Evolutionary conservation across 1,140 invertebrate species (phyloP).

Genomic region (Heliconius congener): DNA sequence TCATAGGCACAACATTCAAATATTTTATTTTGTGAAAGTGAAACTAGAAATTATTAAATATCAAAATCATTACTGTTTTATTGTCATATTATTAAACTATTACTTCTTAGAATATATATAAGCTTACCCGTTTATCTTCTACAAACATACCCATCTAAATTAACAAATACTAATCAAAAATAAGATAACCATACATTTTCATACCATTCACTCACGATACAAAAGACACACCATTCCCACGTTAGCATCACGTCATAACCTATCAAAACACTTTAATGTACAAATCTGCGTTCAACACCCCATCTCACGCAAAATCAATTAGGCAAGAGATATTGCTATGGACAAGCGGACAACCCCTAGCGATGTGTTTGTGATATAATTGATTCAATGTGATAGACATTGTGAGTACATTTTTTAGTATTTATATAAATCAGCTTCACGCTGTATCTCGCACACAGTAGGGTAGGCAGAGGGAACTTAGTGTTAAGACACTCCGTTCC

Average conservation of each 20-base stretch:
- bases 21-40: too few species aligned
- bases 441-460: too few species aligned
- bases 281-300: constrained; percentile 42
- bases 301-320: constrained; percentile 59
- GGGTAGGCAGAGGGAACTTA: too few species aligned
- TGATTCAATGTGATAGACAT: neutral
- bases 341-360: constrained; percentile 38
- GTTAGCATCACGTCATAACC: constrained; percentile 44
- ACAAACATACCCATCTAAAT: neutral
- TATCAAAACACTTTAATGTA: constrained; percentile 52
- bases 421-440: neutral
- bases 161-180: neutral
- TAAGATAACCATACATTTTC: neutral
- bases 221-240: constrained; percentile 43
- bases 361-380: neutral
- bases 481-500: too few species aligned
- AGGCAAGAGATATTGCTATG: constrained; percentile 50
- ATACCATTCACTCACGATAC: neutral
- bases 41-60: too few species aligned
- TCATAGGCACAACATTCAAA: too few species aligned
- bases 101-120: too few species aligned
- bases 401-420: neutral
- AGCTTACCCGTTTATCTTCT: too few species aligned
- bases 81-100: too few species aligned
- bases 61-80: too few species aligned